Conservation (phyloP, 2,113 vertebrate species). For the Gymnobelideus leadbeateri region DNA sequence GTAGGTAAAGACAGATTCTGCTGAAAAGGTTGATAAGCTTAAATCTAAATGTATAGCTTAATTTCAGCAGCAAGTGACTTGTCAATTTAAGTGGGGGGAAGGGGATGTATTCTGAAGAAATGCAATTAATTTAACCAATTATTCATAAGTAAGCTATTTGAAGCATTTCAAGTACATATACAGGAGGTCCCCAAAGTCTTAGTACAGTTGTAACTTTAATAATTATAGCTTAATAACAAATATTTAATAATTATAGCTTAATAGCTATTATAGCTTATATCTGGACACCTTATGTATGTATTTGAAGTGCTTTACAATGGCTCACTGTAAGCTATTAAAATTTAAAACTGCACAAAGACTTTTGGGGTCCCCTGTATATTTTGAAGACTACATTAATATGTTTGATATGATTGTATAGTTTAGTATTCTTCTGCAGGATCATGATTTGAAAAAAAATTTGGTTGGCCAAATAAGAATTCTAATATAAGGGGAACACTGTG, state of each 20-base stretch:
- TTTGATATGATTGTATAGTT: conserved; percentile 21
- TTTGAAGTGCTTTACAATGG: not conserved
- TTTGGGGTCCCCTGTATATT: not conserved
- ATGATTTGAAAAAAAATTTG: conserved; percentile 26
- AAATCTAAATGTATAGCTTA: not conserved
- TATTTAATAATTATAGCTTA: not conserved
- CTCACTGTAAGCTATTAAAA: not conserved
- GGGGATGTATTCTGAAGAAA: not conserved
- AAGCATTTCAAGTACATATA: conserved; percentile 14
- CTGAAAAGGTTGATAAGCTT: not conserved
- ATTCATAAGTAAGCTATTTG: conserved; percentile 1
- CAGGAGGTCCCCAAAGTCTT: not conserved
- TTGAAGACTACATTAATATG: not conserved
- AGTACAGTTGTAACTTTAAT: not conserved
- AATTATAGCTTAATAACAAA: not conserved
- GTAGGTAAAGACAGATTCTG: not conserved
- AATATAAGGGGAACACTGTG: not conserved
- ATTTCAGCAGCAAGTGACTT: not conserved
- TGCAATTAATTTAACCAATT: not conserved
- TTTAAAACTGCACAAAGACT: not conserved
- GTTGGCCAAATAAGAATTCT: conserved; percentile 22
- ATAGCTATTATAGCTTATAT: not conserved
- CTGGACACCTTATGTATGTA: not conserved
- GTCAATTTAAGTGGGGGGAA: not conserved
- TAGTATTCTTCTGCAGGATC: conserved; percentile 17